These are phyloP conservation scores for Trochalopteron elliotii DNA, from an alignment of 2,113 vertebrate species.

Conservation along the genomic window DNA sequence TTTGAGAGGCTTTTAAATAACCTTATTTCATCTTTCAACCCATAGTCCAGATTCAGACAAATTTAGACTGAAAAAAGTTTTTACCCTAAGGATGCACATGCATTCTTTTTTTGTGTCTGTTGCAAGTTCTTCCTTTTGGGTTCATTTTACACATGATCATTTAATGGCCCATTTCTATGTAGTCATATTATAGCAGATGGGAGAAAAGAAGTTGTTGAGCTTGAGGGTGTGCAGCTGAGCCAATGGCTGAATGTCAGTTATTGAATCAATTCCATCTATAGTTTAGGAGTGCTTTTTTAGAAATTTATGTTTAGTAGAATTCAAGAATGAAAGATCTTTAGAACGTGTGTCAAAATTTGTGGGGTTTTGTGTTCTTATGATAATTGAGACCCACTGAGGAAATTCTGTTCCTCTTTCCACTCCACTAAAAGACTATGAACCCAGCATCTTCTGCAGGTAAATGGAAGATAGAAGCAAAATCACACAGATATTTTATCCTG, in stretches of 20 bases:
- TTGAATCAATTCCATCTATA: neutral
- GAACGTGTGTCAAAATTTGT: neutral
- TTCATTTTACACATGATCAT: neutral
- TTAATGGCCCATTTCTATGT: neutral
- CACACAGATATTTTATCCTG: neutral
- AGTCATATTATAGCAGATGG: neutral
- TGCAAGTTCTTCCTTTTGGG: neutral
- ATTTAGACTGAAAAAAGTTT: neutral
- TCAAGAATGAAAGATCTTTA: neutral
- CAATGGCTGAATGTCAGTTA: neutral
- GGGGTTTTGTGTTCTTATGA: neutral
- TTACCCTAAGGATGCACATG: neutral
- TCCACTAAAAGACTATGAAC: neutral
- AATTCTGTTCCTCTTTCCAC: neutral
- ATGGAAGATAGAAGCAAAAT: neutral
- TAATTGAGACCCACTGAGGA: neutral
- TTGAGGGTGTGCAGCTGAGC: slow-evolving; percentile 15
- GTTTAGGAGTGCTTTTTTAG: neutral
- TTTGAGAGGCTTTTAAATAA: neutral
- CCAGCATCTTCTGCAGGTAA: neutral
- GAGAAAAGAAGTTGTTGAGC: neutral
- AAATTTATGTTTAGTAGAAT: neutral
- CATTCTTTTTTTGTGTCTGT: neutral
- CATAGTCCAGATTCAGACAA: neutral
- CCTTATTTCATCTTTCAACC: neutral